Base-by-base conservation (phyloP, 1,140 invertebrate species). In the Drosophila ananassae region DNA sequence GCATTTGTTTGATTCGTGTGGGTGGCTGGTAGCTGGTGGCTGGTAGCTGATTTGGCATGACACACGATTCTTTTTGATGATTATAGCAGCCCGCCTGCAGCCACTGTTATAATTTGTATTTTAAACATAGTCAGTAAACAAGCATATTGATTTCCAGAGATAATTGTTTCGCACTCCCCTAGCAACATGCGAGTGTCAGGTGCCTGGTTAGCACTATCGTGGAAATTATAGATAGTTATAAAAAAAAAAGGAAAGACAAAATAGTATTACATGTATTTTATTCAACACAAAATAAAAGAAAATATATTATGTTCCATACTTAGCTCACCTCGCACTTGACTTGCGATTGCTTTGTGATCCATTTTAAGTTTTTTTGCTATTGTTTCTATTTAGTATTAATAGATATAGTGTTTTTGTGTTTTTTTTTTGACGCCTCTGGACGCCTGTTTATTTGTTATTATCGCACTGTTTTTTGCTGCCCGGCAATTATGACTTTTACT, bases 311-410 rank as follows among this genome's bases (percentile, higher is more conserved):
- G 12, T 68, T 77, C 75, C 82, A 76, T 85, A 85, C 82, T 85
- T 85, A 85, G 79, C 89, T 91, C 84, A 91, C 89, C 89, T 91
- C 89, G 89, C 89, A 90, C 89, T 91, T 91, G 73, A 89, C 89
- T 91, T 79, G 89, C 84, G 82, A 91, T 89, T 77, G 74, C 84
- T 75, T 90, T 89, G 77, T 91, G 89, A 91, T 91, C 89, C 89
- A 91, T 91, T 78, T 69, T 46, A 52, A 0, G 3, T 10, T 34
- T 32, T 61, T 63, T 73, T 78, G 59, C 58, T 68, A 51, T 55
- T 21, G 41, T 34, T 50, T 56, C 37, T 67, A 61, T 71, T 21
- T 55, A 56, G 48, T 87, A 64, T 62, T 60, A 60, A 81, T 80
- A 73, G 59, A 67, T 77, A 60, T 39, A 63, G 52, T 60, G 54